A percentile compares a stretch with the other conserved stretches of the same genome.
Evolutionary conservation across 2,797 vertebrate genomes (phyloP).

Genomic region (Podargus strigoides): DNA sequence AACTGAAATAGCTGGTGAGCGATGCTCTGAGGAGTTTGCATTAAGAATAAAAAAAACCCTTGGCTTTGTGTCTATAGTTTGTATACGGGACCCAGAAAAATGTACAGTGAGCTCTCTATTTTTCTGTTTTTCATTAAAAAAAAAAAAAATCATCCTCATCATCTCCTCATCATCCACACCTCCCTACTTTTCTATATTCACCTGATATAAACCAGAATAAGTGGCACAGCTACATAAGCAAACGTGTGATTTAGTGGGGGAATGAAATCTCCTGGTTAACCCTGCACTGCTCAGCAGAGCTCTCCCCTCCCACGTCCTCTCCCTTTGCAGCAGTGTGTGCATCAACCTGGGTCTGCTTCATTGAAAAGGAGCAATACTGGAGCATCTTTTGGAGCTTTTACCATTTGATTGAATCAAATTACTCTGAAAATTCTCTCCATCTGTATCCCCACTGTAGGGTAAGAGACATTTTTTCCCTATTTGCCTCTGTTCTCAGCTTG

Average conservation of each 20-base stretch:
- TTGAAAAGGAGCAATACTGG: background rate
- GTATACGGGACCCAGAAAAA: background rate
- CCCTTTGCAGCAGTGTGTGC: accelerated
- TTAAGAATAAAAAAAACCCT: background rate
- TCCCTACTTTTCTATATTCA: background rate
- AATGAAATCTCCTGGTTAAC: background rate
- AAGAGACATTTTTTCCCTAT: background rate
- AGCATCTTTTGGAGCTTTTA: background rate
- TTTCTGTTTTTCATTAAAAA: background rate
- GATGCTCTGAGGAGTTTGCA: background rate
- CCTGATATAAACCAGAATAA: background rate
- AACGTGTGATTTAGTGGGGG: background rate
- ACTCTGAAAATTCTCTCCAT: background rate
- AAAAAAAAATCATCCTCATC: background rate
- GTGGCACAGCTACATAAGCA: background rate
- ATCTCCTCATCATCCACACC: background rate
- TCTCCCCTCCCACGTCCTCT: accelerated
- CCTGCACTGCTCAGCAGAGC: background rate
- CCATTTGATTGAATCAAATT: background rate
- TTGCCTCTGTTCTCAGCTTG: background rate
- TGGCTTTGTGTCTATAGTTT: background rate
- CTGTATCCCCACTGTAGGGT: background rate
- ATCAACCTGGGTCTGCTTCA: background rate
- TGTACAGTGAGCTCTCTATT: background rate
- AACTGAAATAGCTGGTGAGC: background rate